Base-by-base conservation (phyloP, 2,797 vertebrate species). In the Lates japonicus region DNA sequence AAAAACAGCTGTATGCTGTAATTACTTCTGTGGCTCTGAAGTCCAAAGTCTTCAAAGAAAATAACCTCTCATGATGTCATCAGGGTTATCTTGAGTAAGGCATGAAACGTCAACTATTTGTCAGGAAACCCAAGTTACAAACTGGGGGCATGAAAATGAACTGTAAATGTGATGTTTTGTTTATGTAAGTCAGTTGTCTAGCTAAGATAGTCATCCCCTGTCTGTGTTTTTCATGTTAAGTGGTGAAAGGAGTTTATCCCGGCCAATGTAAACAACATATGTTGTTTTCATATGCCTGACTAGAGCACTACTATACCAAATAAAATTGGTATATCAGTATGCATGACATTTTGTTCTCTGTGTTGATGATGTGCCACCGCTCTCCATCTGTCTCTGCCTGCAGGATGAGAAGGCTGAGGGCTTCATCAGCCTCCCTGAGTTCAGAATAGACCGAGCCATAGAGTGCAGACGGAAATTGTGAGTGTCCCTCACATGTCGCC, bases 351-450 rank as follows among this genome's bases (percentile, higher is more conserved):
- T 85, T 88, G 86, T 86, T 84, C 72, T 68, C 35, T 42, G 74
- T 76, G 83, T 82, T 85, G 83, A 86, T 83, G 83, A 90, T 87
- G 77, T 77, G 76, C 84, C 83, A 74, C 83, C 84, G 63, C 84
- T 86, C 88, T 92, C 89, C 89, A 88, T 93, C 89, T 93, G 84
- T 87, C 78, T 92, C 48, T 70, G 84, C 90, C 90, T 85, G 81
- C 88, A 98, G 97, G 97, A 97, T 88, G 96, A 96, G 93, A 97
- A 97, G 85, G 97, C 96, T 59, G 96, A 97, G 90, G 96, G 96
- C 84, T 97, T 98, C 93, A 97, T 97, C 90, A 97, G 97, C 88
- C 95, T 97, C 80, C 96, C 96, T 2, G 97, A 97, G 94, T 98
- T 98, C 95, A 96, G 95, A 93, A 97, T 97, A 96, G 97, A 96